Base-by-base conservation (phyloP, 2,888 invertebrate genomes). In the Tuberolachnus salignus region DNA sequence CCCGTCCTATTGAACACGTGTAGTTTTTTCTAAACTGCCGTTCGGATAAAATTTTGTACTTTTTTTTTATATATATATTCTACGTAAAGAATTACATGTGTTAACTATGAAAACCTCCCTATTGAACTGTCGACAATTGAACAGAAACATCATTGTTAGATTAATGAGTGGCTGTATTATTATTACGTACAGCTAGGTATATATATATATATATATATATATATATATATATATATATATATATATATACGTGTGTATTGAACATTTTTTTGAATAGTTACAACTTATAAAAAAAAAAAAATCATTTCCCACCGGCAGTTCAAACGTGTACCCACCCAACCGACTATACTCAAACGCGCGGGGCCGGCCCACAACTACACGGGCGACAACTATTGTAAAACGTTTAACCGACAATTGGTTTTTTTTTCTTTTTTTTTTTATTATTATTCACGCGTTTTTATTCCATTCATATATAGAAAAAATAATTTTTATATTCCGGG, bases 381-480 rank as follows among this genome's bases (percentile, higher is more conserved):
- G 19, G 10, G 13, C 51, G 72, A 63, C 51, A 63, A 23, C 74
- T 59, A 78, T 78, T 78, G 78, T 78, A 69, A 67, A 78, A 19
- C 78, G 67, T 78, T 78, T 78, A 69, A 69, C 78, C 69, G 59
- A 69, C 78, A 78, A 69, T 78, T 69, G 67, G 26, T 67, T 75
- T 59, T 42, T 59, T 75, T 57, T 67, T 78, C 34, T 53, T 61
- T 34, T 64, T 63, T 64, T 11, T 51, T 64, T 49, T n/a, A n/a
- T n/a, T n/a, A n/a, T n/a, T n/a, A n/a, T n/a, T n/a, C n/a, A n/a
- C n/a, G 55, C 46, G 53, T 57, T 75, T 49, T 55, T 74, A 57
- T 75, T 75, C 64, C 26, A 67, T 57, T 75, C 67, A 57, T 21
- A 57, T 21, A 34, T 26, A 14, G 75, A 67, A 75, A n/a, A 75